Conservation (phyloP, 2,797 vertebrate genomes). For the Pagetopsis macropterus region DNA sequence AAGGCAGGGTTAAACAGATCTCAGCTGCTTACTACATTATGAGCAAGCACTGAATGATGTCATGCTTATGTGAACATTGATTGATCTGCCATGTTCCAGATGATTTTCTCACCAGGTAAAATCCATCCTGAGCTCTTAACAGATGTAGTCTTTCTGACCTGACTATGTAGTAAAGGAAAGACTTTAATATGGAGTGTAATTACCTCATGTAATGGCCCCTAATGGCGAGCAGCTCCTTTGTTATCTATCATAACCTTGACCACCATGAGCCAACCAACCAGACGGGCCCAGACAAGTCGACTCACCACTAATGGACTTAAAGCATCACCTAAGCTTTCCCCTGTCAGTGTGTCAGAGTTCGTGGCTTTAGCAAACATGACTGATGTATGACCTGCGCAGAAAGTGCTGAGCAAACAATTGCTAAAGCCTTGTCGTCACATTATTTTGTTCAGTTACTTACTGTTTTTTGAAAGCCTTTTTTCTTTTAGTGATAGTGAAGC, state of each 20-base stretch:
- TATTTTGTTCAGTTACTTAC: no score
- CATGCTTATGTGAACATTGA: not conserved
- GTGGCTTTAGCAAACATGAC: slow-evolving; percentile 40
- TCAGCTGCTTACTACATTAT: not conserved
- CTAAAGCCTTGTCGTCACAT: not conserved
- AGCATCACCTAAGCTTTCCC: slow-evolving; percentile 31
- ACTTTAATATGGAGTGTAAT: slow-evolving; percentile 48
- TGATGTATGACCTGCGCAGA: slow-evolving; percentile 30
- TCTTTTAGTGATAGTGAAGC: no score
- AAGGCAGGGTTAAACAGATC: not conserved
- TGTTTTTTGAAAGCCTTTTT: no score
- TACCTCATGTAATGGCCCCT: slow-evolving; percentile 53
- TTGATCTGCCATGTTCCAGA: not conserved
- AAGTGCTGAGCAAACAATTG: slow-evolving; percentile 49
- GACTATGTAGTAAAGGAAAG: slow-evolving; percentile 31
- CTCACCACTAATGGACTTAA: slow-evolving; percentile 33
- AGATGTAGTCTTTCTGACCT: slow-evolving; percentile 26
- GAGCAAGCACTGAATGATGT: not conserved
- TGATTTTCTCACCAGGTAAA: slow-evolving; percentile 13
- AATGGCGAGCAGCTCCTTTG: slow-evolving; percentile 58
- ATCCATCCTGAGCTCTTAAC: slow-evolving; percentile 29
- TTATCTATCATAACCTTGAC: slow-evolving; percentile 68
- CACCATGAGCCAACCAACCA: slow-evolving; percentile 40
- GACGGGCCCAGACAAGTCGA: slow-evolving; percentile 50
- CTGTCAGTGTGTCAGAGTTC: slow-evolving; percentile 51